These are phyloP conservation scores for Pachymerium ferrugineum DNA, from an alignment of 2,888 invertebrate species.

Conservation along the genomic window DNA sequence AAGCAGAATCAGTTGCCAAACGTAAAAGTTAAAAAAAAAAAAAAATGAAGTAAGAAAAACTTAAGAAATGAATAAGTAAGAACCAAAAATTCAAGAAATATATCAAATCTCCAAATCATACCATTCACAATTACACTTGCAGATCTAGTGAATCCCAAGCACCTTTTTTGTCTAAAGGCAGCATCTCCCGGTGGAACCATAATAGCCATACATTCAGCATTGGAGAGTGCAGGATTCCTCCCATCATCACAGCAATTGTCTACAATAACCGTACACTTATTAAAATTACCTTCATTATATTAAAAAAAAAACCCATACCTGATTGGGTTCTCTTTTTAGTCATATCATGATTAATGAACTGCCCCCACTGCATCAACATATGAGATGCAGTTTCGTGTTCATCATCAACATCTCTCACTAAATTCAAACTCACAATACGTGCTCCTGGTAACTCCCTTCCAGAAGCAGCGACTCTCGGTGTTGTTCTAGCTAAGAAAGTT, in stretches of 20 bases:
- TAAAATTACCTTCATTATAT: neutral
- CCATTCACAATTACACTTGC: constrained; percentile 23
- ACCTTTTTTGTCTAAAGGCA: constrained; percentile 10
- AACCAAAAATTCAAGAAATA: too few species aligned
- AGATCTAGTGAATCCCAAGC: constrained; percentile 18
- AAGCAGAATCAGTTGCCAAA: too few species aligned
- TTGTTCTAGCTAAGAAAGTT: neutral
- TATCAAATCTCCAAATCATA: neutral
- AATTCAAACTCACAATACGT: neutral
- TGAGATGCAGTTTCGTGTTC: constrained; percentile 2
- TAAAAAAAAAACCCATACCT: neutral
- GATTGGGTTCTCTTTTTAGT: constrained; percentile 19
- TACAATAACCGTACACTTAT: neutral
- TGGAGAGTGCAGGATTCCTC: neutral
- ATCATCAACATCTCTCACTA: constrained; percentile 2
- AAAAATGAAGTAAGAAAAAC: too few species aligned
- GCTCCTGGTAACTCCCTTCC: neutral
- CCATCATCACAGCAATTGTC: constrained; percentile 28
- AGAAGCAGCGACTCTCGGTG: neutral
- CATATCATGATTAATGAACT: constrained; percentile 26
- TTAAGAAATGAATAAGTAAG: too few species aligned
- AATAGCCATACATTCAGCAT: constrained; percentile 10
- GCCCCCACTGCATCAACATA: constrained; percentile 31
- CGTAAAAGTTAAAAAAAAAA: neutral
- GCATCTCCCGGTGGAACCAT: neutral